Conservation (phyloP, 2,888 invertebrate species). For the Heliconius ismenius region DNA sequence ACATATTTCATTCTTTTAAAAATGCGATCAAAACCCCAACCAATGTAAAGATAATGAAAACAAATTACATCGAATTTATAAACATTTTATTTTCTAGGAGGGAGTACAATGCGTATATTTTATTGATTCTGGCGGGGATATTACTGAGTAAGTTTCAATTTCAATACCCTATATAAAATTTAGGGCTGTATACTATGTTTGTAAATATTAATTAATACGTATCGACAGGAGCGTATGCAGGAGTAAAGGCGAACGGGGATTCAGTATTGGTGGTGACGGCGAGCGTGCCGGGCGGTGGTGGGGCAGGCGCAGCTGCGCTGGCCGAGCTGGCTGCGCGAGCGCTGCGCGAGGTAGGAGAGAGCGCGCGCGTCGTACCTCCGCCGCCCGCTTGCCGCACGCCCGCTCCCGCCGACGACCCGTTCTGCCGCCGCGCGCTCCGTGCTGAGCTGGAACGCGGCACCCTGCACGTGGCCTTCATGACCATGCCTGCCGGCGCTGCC, state of each 20-base stretch:
- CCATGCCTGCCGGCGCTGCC: constrained; percentile 53
- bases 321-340: constrained; percentile 46
- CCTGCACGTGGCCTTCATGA: constrained; percentile 53
- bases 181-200: background rate
- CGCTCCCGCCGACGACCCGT: constrained; percentile 44
- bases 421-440: constrained; percentile 48
- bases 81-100: background rate
- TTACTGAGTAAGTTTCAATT: background rate
- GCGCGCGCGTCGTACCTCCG: constrained; percentile 46
- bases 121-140: background rate
- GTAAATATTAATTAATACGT: background rate
- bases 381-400: constrained; percentile 45
- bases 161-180: background rate
- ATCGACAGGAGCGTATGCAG: background rate
- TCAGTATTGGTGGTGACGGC: constrained; percentile 44
- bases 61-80: no score
- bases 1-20: background rate
- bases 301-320: constrained; percentile 40
- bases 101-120: constrained; percentile 4
- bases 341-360: constrained; percentile 50
- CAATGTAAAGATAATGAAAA: background rate
- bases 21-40: background rate
- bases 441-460: constrained; percentile 48
- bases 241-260: background rate
- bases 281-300: constrained; percentile 45